phyloP scores from a whole-genome alignment of 2,888 invertebrate species.

The Entomobrya proxima region DNA sequence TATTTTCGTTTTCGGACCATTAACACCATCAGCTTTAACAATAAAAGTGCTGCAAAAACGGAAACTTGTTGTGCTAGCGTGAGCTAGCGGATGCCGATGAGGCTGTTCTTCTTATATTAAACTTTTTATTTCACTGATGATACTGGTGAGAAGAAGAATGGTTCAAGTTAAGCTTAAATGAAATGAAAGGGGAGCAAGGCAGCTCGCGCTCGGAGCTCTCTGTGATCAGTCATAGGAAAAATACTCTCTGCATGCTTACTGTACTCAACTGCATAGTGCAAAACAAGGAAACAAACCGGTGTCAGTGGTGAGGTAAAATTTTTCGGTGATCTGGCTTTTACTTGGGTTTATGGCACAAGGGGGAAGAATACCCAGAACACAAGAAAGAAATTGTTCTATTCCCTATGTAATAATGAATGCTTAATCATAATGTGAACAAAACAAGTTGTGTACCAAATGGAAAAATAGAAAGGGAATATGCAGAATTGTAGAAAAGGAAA shows the following conservation, averaged over 20 bases:
- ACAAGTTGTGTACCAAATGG: neutral
- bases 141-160: neutral
- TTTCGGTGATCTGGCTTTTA: neutral
- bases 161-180: neutral
- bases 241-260: neutral
- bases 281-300: neutral
- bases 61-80: constrained; percentile 34
- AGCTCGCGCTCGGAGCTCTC: neutral
- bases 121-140: neutral
- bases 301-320: neutral
- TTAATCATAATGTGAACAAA: constrained; percentile 34
- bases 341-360: constrained; percentile 21
- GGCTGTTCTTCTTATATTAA: neutral
- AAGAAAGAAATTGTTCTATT: constrained; percentile 36
- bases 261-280: neutral
- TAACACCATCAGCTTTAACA: neutral
- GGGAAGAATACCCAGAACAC: constrained; percentile 39
- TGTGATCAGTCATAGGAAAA: neutral
- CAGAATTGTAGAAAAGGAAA: neutral
- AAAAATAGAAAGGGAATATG: neutral
- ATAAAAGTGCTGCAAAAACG: constrained; percentile 13
- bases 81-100: neutral
- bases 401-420: constrained; percentile 49
- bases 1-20: constrained; percentile 10
- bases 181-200: neutral